Evolutionary conservation across 1,140 invertebrate genomes (phyloP), one percentile per base, ranked within the genome.

Genomic region (Drosophila carrolli): DNA sequence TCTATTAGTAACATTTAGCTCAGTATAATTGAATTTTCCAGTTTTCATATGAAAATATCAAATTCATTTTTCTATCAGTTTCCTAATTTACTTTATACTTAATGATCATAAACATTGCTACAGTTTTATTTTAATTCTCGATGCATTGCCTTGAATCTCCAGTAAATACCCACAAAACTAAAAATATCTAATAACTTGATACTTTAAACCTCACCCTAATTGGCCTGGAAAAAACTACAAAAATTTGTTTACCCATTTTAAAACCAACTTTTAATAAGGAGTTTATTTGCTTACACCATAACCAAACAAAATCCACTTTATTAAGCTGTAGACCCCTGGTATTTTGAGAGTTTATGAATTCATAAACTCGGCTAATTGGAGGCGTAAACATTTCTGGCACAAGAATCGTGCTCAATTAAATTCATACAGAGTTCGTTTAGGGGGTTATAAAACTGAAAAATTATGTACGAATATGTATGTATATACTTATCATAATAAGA

Each of bases 361-460:
- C 54, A 48, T 58, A 75, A 75, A 74, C 47, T 67, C 62, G 63
- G 10, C 60, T 61, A 86, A 86, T 86, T 79, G 32, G 66, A 48
- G 58, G 60, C 58, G 78, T 88, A 79, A 88, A 83, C 54, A 75
- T 78, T 75, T 82, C 43, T 47, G 53, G 43, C 1, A 29, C 23
- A 6, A 51, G 61, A 61, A 67, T 75, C 83, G 82, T 86, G 83
- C 16, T 41, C 79, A 82, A 88, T 85, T 88, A 46, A 53, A 53
- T 57, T 13, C 27, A 35, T n/a, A 29, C 41, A 50, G 32, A 23
- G 9, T 41, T 13, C 14, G 27, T 27, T 43, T 37, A 9, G n/a
- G 19, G 53, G 8, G n/a, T 55, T 47, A 73, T 63, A 58, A 57
- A 75, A 58, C 54, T 58, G 54, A 47, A 61, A 56, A 54, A 58